phyloP scores from a whole-genome alignment of 1,140 invertebrate species.

The Philaenus spumarius region DNA sequence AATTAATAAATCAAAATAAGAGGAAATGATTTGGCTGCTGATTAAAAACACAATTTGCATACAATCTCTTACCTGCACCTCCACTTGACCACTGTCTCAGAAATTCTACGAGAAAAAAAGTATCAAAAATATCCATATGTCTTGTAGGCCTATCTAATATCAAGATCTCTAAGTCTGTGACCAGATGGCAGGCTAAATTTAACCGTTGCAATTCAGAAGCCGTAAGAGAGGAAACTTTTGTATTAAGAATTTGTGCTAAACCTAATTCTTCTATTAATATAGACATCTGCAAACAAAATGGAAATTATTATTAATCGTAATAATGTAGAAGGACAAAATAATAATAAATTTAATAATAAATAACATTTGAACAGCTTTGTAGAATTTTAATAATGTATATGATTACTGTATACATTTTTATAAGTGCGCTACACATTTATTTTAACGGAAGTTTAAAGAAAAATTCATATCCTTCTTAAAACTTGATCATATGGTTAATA shows the following conservation, averaged over 20 bases:
- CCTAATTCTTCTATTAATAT: conserved; percentile 84
- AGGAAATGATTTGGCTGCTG: neutral
- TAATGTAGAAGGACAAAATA: no score
- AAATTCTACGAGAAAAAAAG: conserved; percentile 91
- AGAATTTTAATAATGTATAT: no score
- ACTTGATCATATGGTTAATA: no score
- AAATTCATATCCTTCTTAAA: no score
- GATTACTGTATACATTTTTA: no score
- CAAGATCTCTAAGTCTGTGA: conserved; percentile 76
- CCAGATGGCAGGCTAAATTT: conserved; percentile 78
- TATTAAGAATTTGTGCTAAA: conserved; percentile 72
- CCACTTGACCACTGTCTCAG: conserved; percentile 85
- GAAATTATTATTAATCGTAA: no score
- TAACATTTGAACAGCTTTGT: no score
- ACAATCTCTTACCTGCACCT: conserved; percentile 50
- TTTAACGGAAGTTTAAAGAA: no score
- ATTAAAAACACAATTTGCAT: no score
- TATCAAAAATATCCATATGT: conserved; percentile 94
- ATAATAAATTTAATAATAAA: no score
- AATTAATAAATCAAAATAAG: neutral
- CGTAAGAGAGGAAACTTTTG: conserved; percentile 69
- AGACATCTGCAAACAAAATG: conserved; percentile 56
- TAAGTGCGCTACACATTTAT: no score
- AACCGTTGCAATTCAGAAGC: conserved; percentile 77
- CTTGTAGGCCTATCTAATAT: conserved; percentile 83